Percentiles rank a stretch among this genome's conserved stretches.
These are phyloP conservation scores for Tolmerus cingulatus DNA, from an alignment of 2,888 invertebrate species.

Conservation along the genomic window DNA sequence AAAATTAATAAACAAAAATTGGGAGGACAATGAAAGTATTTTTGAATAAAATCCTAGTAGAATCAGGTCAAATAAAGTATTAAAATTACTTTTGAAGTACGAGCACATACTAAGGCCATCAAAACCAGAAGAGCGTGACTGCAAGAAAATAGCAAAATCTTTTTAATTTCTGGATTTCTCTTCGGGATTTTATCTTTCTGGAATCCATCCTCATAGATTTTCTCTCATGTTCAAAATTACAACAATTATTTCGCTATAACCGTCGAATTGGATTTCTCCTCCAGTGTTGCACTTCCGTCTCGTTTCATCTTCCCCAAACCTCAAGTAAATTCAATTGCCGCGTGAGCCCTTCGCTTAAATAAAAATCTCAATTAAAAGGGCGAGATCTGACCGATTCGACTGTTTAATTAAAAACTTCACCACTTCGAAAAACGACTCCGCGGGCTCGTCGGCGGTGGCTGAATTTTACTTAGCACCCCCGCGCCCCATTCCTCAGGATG, in stretches of 20 bases:
- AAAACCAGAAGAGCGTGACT: too few species aligned
- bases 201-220: background rate
- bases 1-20: too few species aligned
- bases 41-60: too few species aligned
- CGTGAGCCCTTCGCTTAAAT: background rate
- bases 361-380: background rate
- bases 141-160: too few species aligned
- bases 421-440: slow-evolving; percentile 14
- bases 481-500: background rate
- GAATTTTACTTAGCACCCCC: slow-evolving; percentile 7
- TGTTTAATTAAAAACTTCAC: slow-evolving; percentile 27
- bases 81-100: too few species aligned
- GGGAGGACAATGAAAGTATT: too few species aligned
- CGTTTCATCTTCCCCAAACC: background rate
- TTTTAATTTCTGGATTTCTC: too few species aligned
- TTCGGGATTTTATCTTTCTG: background rate
- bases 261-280: background rate
- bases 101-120: too few species aligned
- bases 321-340: background rate
- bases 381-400: slow-evolving; percentile 1
- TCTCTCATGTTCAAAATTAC: background rate
- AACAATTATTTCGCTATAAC: background rate
- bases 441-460: background rate
- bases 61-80: too few species aligned
- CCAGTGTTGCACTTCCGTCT: background rate